Conservation (phyloP, 2,888 invertebrate species). For the Volucella inanis region DNA sequence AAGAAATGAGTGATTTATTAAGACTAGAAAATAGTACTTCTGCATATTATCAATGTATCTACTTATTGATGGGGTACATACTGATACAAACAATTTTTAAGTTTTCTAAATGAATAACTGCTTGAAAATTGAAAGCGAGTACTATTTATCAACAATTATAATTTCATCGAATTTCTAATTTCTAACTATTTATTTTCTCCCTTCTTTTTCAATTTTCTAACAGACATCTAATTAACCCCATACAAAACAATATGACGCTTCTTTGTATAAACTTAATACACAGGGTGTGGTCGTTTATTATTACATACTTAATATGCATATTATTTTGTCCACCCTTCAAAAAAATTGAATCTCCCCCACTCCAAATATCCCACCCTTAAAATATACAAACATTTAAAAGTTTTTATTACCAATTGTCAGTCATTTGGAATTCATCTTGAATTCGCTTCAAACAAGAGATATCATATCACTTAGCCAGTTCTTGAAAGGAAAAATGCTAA, state of each 20-base stretch:
- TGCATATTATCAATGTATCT: too few species aligned
- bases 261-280: conserved; percentile 42
- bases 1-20: too few species aligned
- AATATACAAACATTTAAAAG: conserved; percentile 30
- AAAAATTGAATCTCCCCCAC: conserved; percentile 55
- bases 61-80: too few species aligned
- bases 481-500: conserved; percentile 37
- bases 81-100: too few species aligned
- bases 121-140: not conserved
- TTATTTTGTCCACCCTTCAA: conserved; percentile 23
- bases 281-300: conserved; percentile 66
- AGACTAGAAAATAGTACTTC: too few species aligned
- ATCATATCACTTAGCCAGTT: conserved; percentile 15
- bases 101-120: too few species aligned
- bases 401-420: conserved; percentile 64
- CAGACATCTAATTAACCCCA: not conserved
- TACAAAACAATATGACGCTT: conserved; percentile 18
- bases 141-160: not conserved
- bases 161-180: not conserved
- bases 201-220: conserved; percentile 15
- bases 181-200: not conserved
- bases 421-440: conserved; percentile 74
- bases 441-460: conserved; percentile 52
- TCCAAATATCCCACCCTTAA: conserved; percentile 8
- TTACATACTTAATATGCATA: conserved; percentile 19